Evolutionary conservation across 2,113 vertebrate species (phyloP).

Genomic region (Ondatra zibethicus): DNA sequence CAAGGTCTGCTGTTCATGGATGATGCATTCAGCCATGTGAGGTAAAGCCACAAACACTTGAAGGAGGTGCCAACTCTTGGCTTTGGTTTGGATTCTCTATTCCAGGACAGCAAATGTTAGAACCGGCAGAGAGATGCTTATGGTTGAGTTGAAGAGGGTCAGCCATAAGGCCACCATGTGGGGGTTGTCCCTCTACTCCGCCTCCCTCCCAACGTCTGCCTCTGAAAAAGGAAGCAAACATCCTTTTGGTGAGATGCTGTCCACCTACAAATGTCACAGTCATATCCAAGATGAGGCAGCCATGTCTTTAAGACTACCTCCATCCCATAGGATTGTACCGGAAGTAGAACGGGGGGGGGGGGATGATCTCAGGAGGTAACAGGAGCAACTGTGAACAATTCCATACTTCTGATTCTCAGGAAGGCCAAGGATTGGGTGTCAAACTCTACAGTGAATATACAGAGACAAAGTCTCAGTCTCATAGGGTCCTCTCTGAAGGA

Average conservation of each 20-base stretch:
- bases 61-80: not conserved
- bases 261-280: not conserved
- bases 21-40: not conserved
- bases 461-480: not conserved
- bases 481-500: constrained; percentile 16
- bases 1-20: not conserved
- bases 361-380: not conserved
- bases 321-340: not conserved
- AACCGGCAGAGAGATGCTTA: not conserved
- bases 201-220: not conserved
- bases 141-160: not conserved
- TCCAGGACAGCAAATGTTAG: constrained; percentile 8
- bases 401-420: constrained; percentile 31
- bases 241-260: not conserved
- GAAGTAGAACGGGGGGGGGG: not conserved
- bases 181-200: not conserved
- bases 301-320: not conserved
- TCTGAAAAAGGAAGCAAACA: not conserved
- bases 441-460: not conserved
- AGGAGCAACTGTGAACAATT: constrained; percentile 4
- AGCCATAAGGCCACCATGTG: not conserved
- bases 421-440: not conserved
- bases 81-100: constrained; percentile 52
- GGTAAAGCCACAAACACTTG: not conserved
- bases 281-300: constrained; percentile 41